Evolutionary conservation across 1,140 invertebrate species (phyloP).

Genomic region (Globodera rostochiensis): DNA sequence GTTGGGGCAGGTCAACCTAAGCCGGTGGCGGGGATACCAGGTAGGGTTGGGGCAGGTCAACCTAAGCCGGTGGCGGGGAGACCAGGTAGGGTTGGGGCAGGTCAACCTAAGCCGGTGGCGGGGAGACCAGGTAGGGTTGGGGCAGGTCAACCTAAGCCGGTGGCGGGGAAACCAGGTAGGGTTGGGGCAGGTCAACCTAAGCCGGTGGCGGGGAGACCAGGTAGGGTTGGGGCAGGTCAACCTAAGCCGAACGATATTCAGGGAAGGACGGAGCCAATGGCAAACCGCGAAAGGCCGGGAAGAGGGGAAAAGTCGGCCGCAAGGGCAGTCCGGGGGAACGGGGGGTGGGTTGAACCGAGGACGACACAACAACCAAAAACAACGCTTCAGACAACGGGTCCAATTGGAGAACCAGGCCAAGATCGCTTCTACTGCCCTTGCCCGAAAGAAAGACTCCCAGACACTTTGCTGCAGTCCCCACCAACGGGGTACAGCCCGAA

Average conservation of each 20-base stretch:
- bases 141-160: not conserved
- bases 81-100: not conserved
- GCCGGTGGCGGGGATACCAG: too few relatives aligned
- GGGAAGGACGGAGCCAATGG: constrained; percentile 19
- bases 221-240: not conserved
- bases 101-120: not conserved
- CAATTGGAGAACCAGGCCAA: not conserved
- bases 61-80: too few relatives aligned
- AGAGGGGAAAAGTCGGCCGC: not conserved
- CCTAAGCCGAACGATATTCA: not conserved
- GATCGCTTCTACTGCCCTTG: constrained; percentile 22
- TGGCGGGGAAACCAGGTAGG: too few relatives aligned
- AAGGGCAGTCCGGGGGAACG: not conserved
- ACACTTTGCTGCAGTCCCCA: not conserved
- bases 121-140: not conserved
- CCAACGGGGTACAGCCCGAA: constrained; percentile 1
- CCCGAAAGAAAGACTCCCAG: not conserved
- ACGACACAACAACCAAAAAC: not conserved
- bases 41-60: not conserved
- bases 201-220: not conserved
- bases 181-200: too few relatives aligned
- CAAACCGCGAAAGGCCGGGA: not conserved
- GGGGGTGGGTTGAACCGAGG: not conserved
- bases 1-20: not conserved
- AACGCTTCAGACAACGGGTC: not conserved